Percentiles rank a stretch among this genome's conserved stretches.
These are phyloP conservation scores for Sarcophaga caerulescens DNA, from an alignment of 2,888 invertebrate species.

Conservation along the genomic window DNA sequence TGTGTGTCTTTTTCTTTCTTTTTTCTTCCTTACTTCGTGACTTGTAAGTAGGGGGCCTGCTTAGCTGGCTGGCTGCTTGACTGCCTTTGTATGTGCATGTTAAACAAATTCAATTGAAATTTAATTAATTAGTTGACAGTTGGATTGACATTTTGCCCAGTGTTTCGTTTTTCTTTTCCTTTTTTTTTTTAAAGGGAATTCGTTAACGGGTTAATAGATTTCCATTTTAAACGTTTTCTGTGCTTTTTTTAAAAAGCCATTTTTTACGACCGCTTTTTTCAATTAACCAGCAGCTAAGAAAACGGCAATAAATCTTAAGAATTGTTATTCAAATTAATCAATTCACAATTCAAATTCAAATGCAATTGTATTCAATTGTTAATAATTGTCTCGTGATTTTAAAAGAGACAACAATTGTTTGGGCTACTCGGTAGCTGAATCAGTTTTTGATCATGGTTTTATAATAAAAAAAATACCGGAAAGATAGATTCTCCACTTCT, in stretches of 20 bases:
- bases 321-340: not conserved
- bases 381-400: not conserved
- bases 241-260: not conserved
- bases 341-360: too few species aligned
- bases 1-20: slow-evolving; percentile 19
- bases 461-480: too few species aligned
- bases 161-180: not conserved
- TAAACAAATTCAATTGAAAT: slow-evolving; percentile 80
- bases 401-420: too few species aligned
- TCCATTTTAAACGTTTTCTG: not conserved
- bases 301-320: slow-evolving; percentile 22
- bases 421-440: too few species aligned
- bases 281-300: slow-evolving; percentile 4
- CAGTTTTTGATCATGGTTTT: too few species aligned
- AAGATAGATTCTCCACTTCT: too few species aligned
- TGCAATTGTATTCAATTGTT: not conserved
- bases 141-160: slow-evolving; percentile 74
- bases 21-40: not conserved
- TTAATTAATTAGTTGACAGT: slow-evolving; percentile 80
- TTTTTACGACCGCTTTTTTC: not conserved
- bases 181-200: not conserved
- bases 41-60: not conserved
- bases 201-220: slow-evolving; percentile 59
- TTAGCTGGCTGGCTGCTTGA: too few species aligned
- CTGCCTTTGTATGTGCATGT: slow-evolving; percentile 16